Evolutionary conservation across 2,888 invertebrate species (phyloP), one percentile per base, ranked within the genome.

Genomic region (Boloria euphrosyne): DNA sequence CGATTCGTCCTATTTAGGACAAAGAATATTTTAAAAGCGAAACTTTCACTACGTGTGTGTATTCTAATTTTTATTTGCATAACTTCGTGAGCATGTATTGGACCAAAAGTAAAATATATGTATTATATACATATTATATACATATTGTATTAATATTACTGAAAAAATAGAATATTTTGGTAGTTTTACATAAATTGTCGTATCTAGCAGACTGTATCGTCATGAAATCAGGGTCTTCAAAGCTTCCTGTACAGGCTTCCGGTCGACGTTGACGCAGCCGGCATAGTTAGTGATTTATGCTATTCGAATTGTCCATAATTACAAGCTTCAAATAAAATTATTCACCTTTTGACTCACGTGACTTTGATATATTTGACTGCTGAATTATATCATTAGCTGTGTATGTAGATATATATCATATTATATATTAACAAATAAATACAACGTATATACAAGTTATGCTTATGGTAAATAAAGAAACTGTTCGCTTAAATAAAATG

Each of bases 301-400:
- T 83, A 83, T 85, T 86, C 75, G 75, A 85, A 90, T 89, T 85
- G 82, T 82, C 75, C 80, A 74, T 89, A 88, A 91, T 89, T 86
- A 81, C 81, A 73, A 76, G 78, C 78, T 77, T 80, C 76, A 83
- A 80, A 83, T 80, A 70, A 68, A 73, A 78, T 76, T 77, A 78
- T 76, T 71, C 74, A 72, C 69, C 73, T 73, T 38, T 75, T 54
- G 58, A 69, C 64, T 61, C 55, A 51, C 60, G 22, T 67, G 27
- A 64, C 44, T 50, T 64, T 31, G 60, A 62, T 69, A 62, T 66
- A 62, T 67, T 55, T 58, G 55, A 52, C 38, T 17, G 4, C 17
- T 0, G 16, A 17, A 59, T 59, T 59, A 49, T 49, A 27, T 54
- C 5, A 17, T 44, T 44, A 14, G 22, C 0, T 44, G 10, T 14